Evolutionary conservation across 2,113 vertebrate genomes (phyloP), one percentile per base, ranked within the genome.

Genomic region (Trinectes maculatus): DNA sequence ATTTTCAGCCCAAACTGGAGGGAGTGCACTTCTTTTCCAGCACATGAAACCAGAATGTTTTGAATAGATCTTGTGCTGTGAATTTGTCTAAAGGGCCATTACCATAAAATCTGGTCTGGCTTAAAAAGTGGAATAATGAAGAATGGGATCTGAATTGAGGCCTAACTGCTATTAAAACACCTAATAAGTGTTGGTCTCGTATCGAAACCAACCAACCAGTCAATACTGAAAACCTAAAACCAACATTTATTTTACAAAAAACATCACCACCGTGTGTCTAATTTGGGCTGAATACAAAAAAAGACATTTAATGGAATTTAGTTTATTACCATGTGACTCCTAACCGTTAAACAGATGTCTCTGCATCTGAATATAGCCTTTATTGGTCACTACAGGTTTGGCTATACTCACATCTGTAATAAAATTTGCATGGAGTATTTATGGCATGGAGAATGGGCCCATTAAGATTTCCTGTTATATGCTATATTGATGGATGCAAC

Each of bases 81-180:
- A 24, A 57, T 59, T 57, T 1, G 11, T 47, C 46, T 56, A 25
- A 55, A 65, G 21, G 44, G 22, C 71, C 43, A 55, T 57, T 78
- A 22, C 71, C 43, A 49, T 3, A 16, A 33, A 54, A 46, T 29
- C 19, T 37, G 29, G 22, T 47, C 46, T 16, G 53, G 51, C 19
- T 49, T 25, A 47, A 24, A 29, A 42, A 9, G n/a, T 37, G 49
- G 34, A 28, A 18, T 40, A 46, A 25, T 33, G 26, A 40, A 9
- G 46, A 37, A 60, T 15, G 59, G 48, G 47, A 48, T 44, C 53
- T 61, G 4, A 49, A 55, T 39, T 5, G 11, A 5, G 18, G 39
- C 2, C 2, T 56, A 48, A 64, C 55, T 57, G 13, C 36, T 39
- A 31, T 25, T 39, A 25, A 61, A 19, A 37, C 29, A 40, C 29